Conservation (phyloP, 1,140 invertebrate species). For the Papilio xuthus region DNA sequence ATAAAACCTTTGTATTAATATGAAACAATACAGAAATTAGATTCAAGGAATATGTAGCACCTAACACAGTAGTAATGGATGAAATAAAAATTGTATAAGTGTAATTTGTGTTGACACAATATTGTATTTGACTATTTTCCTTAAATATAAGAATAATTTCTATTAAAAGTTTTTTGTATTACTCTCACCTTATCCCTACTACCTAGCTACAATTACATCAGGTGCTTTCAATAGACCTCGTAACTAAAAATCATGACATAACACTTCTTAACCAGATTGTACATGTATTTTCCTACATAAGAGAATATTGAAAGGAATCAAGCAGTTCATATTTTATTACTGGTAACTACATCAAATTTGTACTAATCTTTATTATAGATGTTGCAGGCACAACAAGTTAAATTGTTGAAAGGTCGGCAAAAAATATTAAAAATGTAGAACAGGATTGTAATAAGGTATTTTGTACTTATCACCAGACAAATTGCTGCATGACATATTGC, state of each 20-base stretch:
- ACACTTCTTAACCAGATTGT: too few relatives aligned
- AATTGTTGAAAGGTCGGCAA: too few relatives aligned
- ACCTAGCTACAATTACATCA: too few relatives aligned
- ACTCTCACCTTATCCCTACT: background rate
- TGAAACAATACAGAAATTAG: background rate
- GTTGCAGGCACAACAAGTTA: too few relatives aligned
- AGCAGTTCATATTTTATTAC: background rate
- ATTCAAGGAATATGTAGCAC: background rate
- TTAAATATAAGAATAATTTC: constrained; percentile 12
- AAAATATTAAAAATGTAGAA: too few relatives aligned
- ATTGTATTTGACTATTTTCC: background rate
- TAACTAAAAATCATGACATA: too few relatives aligned
- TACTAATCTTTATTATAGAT: too few relatives aligned
- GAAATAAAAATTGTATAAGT: background rate
- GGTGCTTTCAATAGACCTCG: background rate
- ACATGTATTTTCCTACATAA: background rate
- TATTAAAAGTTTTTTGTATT: background rate
- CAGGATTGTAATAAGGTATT: too few relatives aligned
- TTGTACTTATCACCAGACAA: too few relatives aligned
- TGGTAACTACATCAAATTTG: too few relatives aligned
- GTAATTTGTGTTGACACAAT: background rate
- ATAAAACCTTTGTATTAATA: background rate
- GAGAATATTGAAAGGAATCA: background rate
- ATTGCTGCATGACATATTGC: too few relatives aligned
- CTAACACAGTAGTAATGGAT: background rate